Evolutionary conservation across 2,888 invertebrate species (phyloP), one percentile per base, ranked within the genome.

Genomic region (Lacanobia wlatinum): DNA sequence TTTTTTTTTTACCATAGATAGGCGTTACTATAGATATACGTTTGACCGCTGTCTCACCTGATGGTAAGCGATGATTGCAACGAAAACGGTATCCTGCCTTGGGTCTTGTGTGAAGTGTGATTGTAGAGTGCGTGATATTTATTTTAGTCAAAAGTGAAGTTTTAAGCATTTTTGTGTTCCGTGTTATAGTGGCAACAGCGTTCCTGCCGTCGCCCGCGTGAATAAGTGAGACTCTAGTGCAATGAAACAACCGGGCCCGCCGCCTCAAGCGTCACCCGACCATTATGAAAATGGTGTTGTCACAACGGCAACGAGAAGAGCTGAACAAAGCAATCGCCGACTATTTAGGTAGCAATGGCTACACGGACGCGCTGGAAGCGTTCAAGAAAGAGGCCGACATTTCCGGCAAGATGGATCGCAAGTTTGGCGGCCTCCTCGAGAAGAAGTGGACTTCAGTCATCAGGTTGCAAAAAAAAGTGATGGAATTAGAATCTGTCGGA

Each of bases 401-500:
- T 98, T 98, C 97, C 82, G 98, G 98, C 88, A 99, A 99, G 94
- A 98, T 98, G 91, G 99, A 99, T 94, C 98, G 99, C 93, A 99
- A 99, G 96, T 99, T 98, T 95, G 98, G 98, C 83, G 99, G 99
- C 83, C 97, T 99, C 69, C 97, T 99, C 82, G 99, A 99, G 96
- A 99, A 99, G 96, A 99, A 99, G 96, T 99, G 99, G 99, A 99
- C 99, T 70, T 99, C 99, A 53, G 99, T 99, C 84, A 99, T 99
- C 93, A 97, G 99, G 94, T 97, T 99, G 92, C 99, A 99, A 96
- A 99, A 99, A 96, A 99, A 99, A 97, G 99, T 98, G n/a, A n/a
- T n/a, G n/a, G n/a, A n/a, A n/a, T n/a, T n/a, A n/a, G n/a, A n/a
- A n/a, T n/a, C n/a, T n/a, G n/a, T n/a, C n/a, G n/a, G n/a, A n/a